Percentiles rank a stretch among this genome's conserved stretches.
Evolutionary conservation across 53 echinoderm and acorn worm species (phyloP).

Genomic region (Luidia sarsii): DNA sequence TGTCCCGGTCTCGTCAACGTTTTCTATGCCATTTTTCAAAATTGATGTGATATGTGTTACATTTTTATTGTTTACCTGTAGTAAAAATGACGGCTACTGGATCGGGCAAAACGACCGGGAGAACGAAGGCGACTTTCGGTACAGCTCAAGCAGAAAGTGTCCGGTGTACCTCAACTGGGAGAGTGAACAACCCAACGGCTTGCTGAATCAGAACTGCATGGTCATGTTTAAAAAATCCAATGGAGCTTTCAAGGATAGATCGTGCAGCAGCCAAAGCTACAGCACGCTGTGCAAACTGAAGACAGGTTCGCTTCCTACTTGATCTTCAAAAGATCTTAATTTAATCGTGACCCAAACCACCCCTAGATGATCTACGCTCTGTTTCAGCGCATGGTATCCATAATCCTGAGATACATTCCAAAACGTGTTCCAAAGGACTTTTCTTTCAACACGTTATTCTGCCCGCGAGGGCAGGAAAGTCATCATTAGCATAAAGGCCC

Average conservation of each 20-base stretch:
- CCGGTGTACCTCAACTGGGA: slow-evolving; percentile 42
- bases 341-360: too few relatives aligned
- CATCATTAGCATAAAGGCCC: too few relatives aligned
- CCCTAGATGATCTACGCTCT: too few relatives aligned
- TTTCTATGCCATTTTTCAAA: too few relatives aligned
- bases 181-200: slow-evolving; percentile 20
- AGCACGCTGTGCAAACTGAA: slow-evolving; percentile 37
- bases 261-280: neutral
- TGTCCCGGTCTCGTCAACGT: neutral
- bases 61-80: neutral
- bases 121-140: slow-evolving; percentile 30
- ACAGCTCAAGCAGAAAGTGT: slow-evolving; percentile 15
- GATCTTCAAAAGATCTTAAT: too few relatives aligned
- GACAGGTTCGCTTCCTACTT: neutral
- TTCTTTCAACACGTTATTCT: neutral
- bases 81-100: too few relatives aligned
- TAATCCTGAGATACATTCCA: neutral
- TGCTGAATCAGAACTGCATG: slow-evolving; percentile 19
- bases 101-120: slow-evolving; percentile 40
- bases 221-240: neutral
- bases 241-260: slow-evolving; percentile 24
- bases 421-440: neutral
- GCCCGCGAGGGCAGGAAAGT: neutral
- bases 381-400: neutral
- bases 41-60: too few relatives aligned